Evolutionary conservation across 37 sponge, comb jelly and placozoan species (phyloP).

Genomic region (Amphimedon queenslandica): DNA sequence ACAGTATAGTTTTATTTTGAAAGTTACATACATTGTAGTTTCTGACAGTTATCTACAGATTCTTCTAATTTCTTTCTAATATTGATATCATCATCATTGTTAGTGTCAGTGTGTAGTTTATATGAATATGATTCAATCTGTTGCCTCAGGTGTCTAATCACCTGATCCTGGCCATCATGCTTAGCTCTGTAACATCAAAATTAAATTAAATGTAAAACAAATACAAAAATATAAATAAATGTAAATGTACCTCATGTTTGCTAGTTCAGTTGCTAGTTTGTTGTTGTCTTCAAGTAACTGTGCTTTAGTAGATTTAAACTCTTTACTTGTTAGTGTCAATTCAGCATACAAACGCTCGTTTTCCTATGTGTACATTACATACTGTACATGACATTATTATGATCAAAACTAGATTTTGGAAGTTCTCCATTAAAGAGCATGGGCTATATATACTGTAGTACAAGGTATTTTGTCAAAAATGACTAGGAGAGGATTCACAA

Average conservation of each 20-base stretch:
- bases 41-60: not conserved
- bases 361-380: slow-evolving; percentile 49
- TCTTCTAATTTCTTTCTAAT: not conserved
- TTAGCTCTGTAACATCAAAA: too few relatives aligned
- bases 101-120: not conserved
- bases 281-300: slow-evolving; percentile 34
- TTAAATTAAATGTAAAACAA: too few relatives aligned
- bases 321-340: slow-evolving; percentile 22
- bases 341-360: slow-evolving; percentile 62
- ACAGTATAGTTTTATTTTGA: too few relatives aligned
- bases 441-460: too few relatives aligned
- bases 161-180: too few relatives aligned
- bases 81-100: not conserved
- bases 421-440: too few relatives aligned
- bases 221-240: too few relatives aligned
- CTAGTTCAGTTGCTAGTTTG: slow-evolving; percentile 24
- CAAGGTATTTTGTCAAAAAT: too few relatives aligned
- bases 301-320: slow-evolving; percentile 20
- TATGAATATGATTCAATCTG: not conserved
- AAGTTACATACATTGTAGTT: not conserved
- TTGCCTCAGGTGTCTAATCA: not conserved
- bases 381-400: too few relatives aligned
- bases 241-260: slow-evolving; percentile 1
- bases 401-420: too few relatives aligned
- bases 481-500: too few relatives aligned